phyloP scores from a whole-genome alignment of 2,797 vertebrate genomes.

The Notamacropus eugenii region DNA sequence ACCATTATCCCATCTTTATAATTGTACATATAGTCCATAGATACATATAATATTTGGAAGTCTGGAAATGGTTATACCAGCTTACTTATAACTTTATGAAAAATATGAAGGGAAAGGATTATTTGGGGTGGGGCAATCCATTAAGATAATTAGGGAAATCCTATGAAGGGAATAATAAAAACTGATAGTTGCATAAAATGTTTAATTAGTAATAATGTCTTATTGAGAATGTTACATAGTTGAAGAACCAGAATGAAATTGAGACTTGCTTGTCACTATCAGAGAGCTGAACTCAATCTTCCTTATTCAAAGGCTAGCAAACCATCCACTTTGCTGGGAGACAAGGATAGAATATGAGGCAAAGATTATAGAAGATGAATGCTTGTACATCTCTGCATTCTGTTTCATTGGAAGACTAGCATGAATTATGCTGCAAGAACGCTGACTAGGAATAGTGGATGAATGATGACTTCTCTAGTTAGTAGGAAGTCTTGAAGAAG shows the following conservation, averaged over 20 bases:
- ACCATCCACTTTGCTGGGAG: background rate
- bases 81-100: background rate
- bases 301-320: background rate
- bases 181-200: background rate
- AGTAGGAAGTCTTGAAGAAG: background rate
- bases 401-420: background rate
- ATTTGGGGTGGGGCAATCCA: background rate
- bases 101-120: background rate
- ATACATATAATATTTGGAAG: background rate
- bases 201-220: background rate
- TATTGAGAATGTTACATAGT: background rate
- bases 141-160: background rate
- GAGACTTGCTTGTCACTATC: background rate
- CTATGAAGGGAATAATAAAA: background rate
- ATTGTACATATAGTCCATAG: background rate
- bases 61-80: background rate
- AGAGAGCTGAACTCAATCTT: background rate
- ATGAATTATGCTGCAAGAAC: background rate
- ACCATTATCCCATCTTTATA: background rate
- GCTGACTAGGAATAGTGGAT: background rate
- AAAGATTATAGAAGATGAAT: background rate
- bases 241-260: background rate
- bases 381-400: background rate
- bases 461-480: background rate
- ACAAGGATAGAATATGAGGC: background rate